These are phyloP conservation scores for Agrotis clavis DNA, from an alignment of 2,888 invertebrate species.

Conservation along the genomic window DNA sequence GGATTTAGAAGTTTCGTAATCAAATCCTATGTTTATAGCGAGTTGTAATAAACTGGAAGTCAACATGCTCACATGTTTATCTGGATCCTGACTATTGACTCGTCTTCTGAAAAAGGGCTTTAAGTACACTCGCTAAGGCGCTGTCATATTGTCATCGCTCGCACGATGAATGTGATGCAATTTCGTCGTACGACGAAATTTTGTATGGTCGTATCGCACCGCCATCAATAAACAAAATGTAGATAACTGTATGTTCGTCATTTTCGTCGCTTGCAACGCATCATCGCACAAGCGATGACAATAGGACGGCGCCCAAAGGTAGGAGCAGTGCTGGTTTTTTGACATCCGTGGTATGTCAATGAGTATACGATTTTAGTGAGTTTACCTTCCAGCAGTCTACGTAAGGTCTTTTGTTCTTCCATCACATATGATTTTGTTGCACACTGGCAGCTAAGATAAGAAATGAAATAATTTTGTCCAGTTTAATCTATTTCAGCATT, in stretches of 20 bases:
- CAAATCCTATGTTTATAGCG: not conserved
- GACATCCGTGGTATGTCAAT: not conserved
- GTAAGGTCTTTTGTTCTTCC: conserved; percentile 2
- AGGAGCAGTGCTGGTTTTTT: not conserved
- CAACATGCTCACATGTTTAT: conserved; percentile 63
- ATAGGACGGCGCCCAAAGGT: not conserved
- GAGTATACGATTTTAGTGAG: conserved; percentile 33
- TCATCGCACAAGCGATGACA: no score
- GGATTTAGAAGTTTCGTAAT: not conserved
- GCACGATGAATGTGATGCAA: no score
- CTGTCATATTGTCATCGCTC: no score
- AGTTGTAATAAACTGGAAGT: conserved; percentile 38
- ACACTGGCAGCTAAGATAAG: conserved; percentile 46
- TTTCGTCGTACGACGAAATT: no score
- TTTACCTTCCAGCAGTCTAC: conserved; percentile 3
- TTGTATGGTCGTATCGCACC: no score
- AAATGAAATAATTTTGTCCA: no score
- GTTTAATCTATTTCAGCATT: not conserved
- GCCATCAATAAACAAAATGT: no score
- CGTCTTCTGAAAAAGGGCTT: conserved; percentile 1
- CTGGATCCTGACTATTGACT: conserved; percentile 64
- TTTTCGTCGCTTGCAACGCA: no score
- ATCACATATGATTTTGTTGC: not conserved
- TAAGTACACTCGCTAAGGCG: conserved; percentile 9
- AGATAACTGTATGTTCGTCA: no score